Base-by-base conservation (phyloP, 2,888 invertebrate species). In the Carpatolechia fugitivella region DNA sequence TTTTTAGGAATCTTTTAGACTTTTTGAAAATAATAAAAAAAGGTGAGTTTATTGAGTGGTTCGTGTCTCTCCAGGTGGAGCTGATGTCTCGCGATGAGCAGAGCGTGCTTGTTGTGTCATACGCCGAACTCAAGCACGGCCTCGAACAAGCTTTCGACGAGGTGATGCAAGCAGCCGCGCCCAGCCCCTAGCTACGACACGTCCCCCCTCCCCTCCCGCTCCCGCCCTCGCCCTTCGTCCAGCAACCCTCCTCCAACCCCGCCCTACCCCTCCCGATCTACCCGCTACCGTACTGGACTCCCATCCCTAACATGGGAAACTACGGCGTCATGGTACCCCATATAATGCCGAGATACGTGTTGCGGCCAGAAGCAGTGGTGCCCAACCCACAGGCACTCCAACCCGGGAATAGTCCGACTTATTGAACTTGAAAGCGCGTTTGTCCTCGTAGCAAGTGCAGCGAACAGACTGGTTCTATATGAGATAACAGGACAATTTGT, bases 11-110 rank as follows among this genome's bases (percentile, higher is more conserved):
- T 24, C 24, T 24, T 24, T 6, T 6, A 24, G 24, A n/a, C n/a
- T n/a, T n/a, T n/a, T n/a, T n/a, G n/a, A n/a, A n/a, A n/a, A n/a
- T n/a, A n/a, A n/a, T n/a, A n/a, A 24, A 24, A 36, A 3, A 36
- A 5, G 36, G n/a, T n/a, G 13, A 36, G 36, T 11, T 8, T 36
- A 33, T 5, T 8, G 3, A 24, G 24, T 24, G 24, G 24, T 64
- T 60, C 24, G 46, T n/a, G 51, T 44, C 13, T 44, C 41, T 10
- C n/a, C 77, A 96, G 95, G 96, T 99, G 69, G 97, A 97, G 85
- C 90, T 99, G 69, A 97, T 97, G 94, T 98, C 99, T 1, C 93
- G 98, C 60, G 99, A 99, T 84, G 98, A 98, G 83, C 97, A 98
- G 82, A 99, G 98, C 83, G 94, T 99, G 60, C 91, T 99, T 68